phyloP scores from a whole-genome alignment of 2,113 vertebrate genomes.

The Trochalopteron elliotii region DNA sequence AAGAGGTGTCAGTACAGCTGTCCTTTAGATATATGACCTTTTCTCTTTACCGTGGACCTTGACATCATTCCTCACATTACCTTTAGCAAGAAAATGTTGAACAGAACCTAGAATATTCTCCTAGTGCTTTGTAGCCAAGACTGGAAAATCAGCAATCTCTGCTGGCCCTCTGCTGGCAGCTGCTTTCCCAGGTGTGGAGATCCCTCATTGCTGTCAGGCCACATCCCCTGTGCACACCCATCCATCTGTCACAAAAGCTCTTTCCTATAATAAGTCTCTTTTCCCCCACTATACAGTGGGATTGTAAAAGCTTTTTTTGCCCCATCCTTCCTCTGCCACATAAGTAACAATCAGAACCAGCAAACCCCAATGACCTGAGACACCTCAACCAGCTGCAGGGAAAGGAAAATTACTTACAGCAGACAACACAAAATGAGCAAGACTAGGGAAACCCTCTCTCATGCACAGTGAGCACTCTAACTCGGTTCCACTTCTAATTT shows the following conservation, averaged over 20 bases:
- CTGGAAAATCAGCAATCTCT: not conserved
- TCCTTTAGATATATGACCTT: not conserved
- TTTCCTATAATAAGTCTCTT: not conserved
- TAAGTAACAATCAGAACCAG: not conserved
- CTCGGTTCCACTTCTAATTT: not conserved
- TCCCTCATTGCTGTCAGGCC: rapidly evolving
- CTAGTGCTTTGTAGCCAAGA: not conserved
- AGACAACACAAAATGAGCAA: not conserved
- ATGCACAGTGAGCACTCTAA: not conserved
- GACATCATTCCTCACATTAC: not conserved
- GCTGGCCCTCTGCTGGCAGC: slow-evolving; percentile 7
- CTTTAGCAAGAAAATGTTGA: not conserved
- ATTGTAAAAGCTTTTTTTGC: not conserved
- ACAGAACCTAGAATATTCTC: not conserved
- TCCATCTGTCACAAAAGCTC: not conserved
- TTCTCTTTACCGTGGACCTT: not conserved
- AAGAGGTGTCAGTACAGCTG: not conserved
- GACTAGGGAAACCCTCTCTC: not conserved
- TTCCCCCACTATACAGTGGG: not conserved
- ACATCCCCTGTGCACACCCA: not conserved
- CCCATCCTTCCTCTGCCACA: rapidly evolving
- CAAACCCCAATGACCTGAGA: not conserved
- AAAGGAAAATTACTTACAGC: not conserved
- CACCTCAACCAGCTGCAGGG: not conserved
- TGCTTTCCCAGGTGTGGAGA: not conserved